Evolutionary conservation across 2,113 vertebrate genomes (phyloP), one percentile per base, ranked within the genome.

Genomic region (Pachyramphus minor): DNA sequence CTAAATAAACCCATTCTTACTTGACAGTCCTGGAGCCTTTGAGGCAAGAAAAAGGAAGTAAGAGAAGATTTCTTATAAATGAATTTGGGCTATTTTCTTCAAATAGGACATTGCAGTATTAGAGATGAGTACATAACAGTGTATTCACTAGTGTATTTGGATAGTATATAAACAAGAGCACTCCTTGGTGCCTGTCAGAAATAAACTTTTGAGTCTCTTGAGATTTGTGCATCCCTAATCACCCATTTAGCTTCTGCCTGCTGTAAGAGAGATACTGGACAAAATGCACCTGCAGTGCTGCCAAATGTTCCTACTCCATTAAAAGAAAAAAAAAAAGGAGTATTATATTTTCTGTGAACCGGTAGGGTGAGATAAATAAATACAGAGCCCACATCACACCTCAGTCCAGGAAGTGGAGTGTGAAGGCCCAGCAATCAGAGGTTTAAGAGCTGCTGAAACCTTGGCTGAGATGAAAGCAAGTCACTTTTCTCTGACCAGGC

Each of bases 391-490:
- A 59, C 27, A 75, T 82, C 60, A 17, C 49, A 20, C 47, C 25
- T 86, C 41, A 14, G 44, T 50, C 24, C 60, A 87, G 69, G 66
- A 89, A 89, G 53, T 49, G 23, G 56, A 93, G 74, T 89, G 62
- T 78, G 81, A 92, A 93, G 89, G 41, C 30, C 59, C 9, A 1
- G 47, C 73, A 95, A 84, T 94, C 87, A 84, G 44, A 39, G 31
- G 28, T 93, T 95, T 90, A 94, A 96, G 73, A 84, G 73, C 56
- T 2, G 5, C 44, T 63, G 56, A 94, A 93, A 81, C 81, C 90
- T 84, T 94, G 73, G 20, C 69, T 47, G 50, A 92, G 73, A 84
- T 86, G 89, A 97, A 95, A 90, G 63, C 55, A 94, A 95, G 73
- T 82, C 47, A 84, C 50, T 93, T 95, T 92, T 93, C 72, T 74